Evolutionary conservation across 2,113 vertebrate genomes (phyloP).

Genomic region (Nothoprocta perdicaria): DNA sequence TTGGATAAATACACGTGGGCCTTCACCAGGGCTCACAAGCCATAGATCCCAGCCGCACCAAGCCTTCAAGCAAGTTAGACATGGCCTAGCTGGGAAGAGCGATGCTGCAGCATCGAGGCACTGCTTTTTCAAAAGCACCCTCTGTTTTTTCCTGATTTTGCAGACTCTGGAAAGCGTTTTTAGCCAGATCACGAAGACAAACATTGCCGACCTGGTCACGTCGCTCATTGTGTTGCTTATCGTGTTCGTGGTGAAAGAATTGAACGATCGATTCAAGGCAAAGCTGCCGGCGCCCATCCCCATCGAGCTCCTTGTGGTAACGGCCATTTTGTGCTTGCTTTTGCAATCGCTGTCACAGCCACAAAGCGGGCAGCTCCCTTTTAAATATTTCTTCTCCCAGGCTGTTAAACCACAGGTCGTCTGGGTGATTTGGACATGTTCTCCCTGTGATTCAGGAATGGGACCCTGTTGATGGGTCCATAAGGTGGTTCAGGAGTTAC

Average conservation of each 20-base stretch:
- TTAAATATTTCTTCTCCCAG: not conserved
- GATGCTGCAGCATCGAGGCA: not conserved
- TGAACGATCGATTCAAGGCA: conserved; percentile 90
- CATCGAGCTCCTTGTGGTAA: conserved; percentile 94
- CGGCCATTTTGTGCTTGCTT: not conserved
- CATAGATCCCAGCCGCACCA: not conserved
- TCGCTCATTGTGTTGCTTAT: conserved; percentile 84
- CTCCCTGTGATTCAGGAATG: not conserved
- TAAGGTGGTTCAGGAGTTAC: not conserved
- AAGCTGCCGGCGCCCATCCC: conserved; percentile 93
- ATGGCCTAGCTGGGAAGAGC: not conserved
- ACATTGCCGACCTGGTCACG: conserved; percentile 90
- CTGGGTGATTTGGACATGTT: not conserved
- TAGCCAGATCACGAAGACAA: conserved; percentile 84
- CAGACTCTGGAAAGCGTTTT: conserved; percentile 88
- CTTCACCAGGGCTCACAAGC: not conserved
- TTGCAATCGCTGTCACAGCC: not conserved
- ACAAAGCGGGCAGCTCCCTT: accelerated
- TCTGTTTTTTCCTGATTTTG: not conserved
- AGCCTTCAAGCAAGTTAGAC: not conserved
- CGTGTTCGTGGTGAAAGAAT: conserved; percentile 90
- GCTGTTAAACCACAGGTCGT: not conserved
- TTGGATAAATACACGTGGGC: not conserved
- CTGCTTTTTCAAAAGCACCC: not conserved
- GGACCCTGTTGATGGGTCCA: not conserved